Evolutionary conservation across 2,888 invertebrate species (phyloP).

Genomic region (Lycocerus yunnanus): DNA sequence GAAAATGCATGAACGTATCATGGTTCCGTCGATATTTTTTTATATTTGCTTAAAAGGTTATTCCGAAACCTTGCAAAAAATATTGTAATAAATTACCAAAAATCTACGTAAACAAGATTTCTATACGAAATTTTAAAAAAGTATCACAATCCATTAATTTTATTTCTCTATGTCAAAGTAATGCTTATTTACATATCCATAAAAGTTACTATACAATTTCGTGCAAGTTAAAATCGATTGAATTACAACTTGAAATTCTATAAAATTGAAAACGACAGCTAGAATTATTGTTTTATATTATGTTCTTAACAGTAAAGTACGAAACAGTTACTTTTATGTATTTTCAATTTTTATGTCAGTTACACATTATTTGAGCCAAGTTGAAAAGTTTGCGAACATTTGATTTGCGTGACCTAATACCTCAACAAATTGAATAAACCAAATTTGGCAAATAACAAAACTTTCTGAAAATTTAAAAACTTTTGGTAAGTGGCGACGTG

Average conservation of each 20-base stretch:
- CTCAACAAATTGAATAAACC: background rate
- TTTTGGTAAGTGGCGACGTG: background rate
- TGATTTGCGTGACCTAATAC: background rate
- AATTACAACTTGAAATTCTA: background rate
- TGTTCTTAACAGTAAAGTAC: background rate
- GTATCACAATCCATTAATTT: background rate
- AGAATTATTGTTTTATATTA: background rate
- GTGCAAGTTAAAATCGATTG: background rate
- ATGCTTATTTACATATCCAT: background rate
- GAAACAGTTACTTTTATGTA: background rate
- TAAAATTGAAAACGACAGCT: background rate
- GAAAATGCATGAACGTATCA: background rate
- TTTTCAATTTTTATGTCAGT: no score
- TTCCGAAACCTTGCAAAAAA: background rate
- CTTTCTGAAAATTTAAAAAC: background rate
- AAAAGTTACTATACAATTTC: background rate
- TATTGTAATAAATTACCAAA: background rate
- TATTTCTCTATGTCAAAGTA: background rate
- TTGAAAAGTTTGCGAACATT: background rate
- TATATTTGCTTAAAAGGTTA: background rate
- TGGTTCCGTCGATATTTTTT: background rate
- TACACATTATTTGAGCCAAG: no score
- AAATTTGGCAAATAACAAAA: background rate
- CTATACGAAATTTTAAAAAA: background rate
- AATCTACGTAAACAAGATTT: background rate